phyloP scores from a whole-genome alignment of 2,888 invertebrate genomes.

The Actias luna region DNA sequence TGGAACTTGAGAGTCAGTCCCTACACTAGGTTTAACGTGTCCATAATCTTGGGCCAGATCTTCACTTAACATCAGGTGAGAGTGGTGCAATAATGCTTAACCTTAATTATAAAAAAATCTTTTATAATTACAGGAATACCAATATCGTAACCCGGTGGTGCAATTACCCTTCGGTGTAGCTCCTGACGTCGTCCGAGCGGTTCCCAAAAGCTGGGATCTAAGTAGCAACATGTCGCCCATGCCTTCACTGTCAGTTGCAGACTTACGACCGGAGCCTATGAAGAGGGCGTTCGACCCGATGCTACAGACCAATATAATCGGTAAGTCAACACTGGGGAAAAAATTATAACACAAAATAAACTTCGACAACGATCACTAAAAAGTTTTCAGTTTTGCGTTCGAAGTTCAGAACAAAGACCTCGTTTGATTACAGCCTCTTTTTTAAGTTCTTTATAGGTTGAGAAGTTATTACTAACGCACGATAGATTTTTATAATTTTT shows the following conservation, averaged over 20 bases:
- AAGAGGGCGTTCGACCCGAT: slow-evolving; percentile 73
- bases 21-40: too few relatives aligned
- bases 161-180: slow-evolving; percentile 70
- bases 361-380: too few relatives aligned
- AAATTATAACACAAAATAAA: not conserved
- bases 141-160: slow-evolving; percentile 57
- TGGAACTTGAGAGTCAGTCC: too few relatives aligned
- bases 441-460: too few relatives aligned
- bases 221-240: slow-evolving; percentile 66
- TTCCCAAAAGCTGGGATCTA: slow-evolving; percentile 72
- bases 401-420: too few relatives aligned
- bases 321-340: slow-evolving; percentile 50
- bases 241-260: slow-evolving; percentile 54
- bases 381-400: too few relatives aligned
- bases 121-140: slow-evolving; percentile 55
- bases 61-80: too few relatives aligned
- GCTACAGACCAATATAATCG: slow-evolving; percentile 68
- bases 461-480: too few relatives aligned
- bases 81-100: too few relatives aligned
- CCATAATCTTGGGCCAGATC: too few relatives aligned
- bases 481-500: too few relatives aligned
- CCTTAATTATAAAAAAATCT: not conserved
- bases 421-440: too few relatives aligned
- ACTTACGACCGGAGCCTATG: slow-evolving; percentile 63
- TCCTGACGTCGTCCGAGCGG: slow-evolving; percentile 65